phyloP scores from a whole-genome alignment of 2,888 invertebrate genomes.

The Pelosia muscerda region DNA sequence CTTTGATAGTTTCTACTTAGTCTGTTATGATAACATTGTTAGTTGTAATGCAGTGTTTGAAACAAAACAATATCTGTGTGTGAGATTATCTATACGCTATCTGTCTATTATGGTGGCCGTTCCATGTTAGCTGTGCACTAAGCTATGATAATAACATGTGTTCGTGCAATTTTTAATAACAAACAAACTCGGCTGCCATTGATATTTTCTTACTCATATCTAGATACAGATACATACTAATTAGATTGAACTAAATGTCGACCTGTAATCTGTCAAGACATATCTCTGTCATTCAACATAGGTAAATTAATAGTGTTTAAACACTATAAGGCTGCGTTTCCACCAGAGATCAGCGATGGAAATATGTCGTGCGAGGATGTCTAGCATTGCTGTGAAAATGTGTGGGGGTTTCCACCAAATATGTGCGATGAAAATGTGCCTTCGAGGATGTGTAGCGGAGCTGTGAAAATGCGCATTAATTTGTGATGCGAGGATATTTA shows the following conservation, averaged over 20 bases:
- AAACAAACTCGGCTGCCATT: not conserved
- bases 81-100: constrained; percentile 22
- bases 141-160: constrained; percentile 4
- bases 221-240: not conserved
- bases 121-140: not conserved
- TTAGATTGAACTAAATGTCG: too few relatives aligned
- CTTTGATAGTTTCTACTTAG: not conserved
- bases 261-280: too few relatives aligned
- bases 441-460: constrained; percentile 20
- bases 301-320: too few relatives aligned
- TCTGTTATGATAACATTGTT: constrained; percentile 6
- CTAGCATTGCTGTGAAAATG: constrained; percentile 22
- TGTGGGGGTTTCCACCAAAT: constrained; percentile 22
- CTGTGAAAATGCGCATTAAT: constrained; percentile 19
- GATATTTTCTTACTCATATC: not conserved
- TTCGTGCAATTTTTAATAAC: constrained; percentile 19
- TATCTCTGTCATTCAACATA: too few relatives aligned
- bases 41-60: constrained; percentile 12
- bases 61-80: constrained; percentile 13
- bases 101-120: constrained; percentile 13
- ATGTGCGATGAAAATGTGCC: constrained; percentile 24
- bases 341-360: constrained; percentile 24
- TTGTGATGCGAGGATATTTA: constrained; percentile 7
- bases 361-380: constrained; percentile 26
- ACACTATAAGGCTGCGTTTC: too few relatives aligned